phyloP scores from a whole-genome alignment of 2,113 vertebrate species.

The Misgurnus anguillicaudatus region DNA sequence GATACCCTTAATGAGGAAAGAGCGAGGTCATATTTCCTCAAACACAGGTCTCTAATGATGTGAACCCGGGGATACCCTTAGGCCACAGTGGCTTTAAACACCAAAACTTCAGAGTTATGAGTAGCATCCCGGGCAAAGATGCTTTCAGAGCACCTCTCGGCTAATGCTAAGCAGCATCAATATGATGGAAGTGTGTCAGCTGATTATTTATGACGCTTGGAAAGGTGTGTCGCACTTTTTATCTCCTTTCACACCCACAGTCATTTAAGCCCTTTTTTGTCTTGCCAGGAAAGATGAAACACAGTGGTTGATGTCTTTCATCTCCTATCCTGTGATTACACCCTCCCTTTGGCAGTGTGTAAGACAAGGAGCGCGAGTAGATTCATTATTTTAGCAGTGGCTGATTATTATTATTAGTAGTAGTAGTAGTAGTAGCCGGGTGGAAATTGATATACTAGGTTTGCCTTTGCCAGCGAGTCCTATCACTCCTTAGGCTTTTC shows the following conservation, averaged over 20 bases:
- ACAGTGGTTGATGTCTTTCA: conserved; percentile 58
- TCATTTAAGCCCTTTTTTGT: conserved; percentile 62
- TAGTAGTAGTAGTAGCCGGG: conserved; percentile 61
- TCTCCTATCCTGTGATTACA: conserved; percentile 59
- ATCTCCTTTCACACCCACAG: conserved; percentile 44
- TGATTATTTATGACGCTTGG: conserved; percentile 51
- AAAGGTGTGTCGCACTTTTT: conserved; percentile 50
- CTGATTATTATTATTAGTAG: conserved; percentile 61
- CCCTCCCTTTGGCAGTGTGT: conserved; percentile 52
- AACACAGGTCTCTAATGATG: conserved; percentile 43
- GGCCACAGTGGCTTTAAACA: not conserved
- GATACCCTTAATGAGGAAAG: conserved; percentile 19
- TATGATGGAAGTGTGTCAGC: conserved; percentile 37
- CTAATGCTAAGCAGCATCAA: conserved; percentile 37
- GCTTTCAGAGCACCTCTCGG: conserved; percentile 26
- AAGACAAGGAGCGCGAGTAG: conserved; percentile 56
- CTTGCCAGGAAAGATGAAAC: conserved; percentile 59
- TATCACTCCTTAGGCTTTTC: conserved; percentile 59
- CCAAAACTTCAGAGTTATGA: conserved; percentile 42
- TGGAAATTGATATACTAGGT: conserved; percentile 55
- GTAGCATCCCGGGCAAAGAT: conserved; percentile 13
- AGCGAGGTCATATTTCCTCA: conserved; percentile 47
- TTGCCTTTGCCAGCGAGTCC: conserved; percentile 49
- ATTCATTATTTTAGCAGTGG: conserved; percentile 59
- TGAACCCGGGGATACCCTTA: conserved; percentile 3